These are phyloP conservation scores for Melanocharis versteri DNA, from an alignment of 2,113 vertebrate species.

Conservation along the genomic window DNA sequence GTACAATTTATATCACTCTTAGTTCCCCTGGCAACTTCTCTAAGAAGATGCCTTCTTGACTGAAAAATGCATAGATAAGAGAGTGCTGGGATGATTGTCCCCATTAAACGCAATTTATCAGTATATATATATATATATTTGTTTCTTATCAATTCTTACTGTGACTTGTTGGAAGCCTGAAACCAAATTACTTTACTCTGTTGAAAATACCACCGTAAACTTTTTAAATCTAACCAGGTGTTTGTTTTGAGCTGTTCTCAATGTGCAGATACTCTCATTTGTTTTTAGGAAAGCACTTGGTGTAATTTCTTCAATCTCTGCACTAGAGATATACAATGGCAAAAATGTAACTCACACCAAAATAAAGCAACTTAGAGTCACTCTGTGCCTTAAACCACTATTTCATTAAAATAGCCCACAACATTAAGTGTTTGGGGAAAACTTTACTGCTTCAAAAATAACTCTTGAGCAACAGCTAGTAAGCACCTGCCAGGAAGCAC, in stretches of 20 bases:
- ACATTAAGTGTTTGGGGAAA: neutral
- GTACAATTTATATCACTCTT: neutral
- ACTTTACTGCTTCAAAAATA: neutral
- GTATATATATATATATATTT: neutral
- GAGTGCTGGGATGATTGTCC: neutral
- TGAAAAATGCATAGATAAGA: neutral
- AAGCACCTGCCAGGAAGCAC: neutral
- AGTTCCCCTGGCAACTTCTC: neutral
- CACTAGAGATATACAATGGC: neutral
- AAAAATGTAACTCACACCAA: neutral
- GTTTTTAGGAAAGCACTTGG: neutral
- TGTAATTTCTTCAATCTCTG: neutral
- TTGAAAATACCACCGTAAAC: neutral
- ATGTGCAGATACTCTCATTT: neutral
- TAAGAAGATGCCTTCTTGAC: neutral
- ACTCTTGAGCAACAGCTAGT: neutral
- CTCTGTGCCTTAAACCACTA: neutral
- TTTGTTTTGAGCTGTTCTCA: neutral
- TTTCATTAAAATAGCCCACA: neutral
- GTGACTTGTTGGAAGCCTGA: neutral
- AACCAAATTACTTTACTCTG: neutral
- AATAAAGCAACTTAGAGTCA: neutral
- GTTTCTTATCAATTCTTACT: neutral
- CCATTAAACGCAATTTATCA: neutral
- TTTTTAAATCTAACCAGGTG: neutral